Base-by-base conservation (phyloP, 2,888 invertebrate genomes). In the Ametastegia equiseti region DNA sequence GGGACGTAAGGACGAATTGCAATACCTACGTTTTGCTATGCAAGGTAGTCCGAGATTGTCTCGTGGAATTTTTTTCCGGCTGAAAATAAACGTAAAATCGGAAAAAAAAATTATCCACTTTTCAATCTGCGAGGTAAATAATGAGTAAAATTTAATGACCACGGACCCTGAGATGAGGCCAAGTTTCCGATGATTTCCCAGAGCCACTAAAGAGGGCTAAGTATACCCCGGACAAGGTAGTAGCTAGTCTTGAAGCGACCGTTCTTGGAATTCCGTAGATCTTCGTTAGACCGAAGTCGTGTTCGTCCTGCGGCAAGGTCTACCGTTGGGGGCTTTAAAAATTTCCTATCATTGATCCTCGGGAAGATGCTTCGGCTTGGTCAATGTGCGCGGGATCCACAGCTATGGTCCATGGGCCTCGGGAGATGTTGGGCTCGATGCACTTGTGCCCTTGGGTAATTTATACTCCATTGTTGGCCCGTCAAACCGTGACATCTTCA, bases 401-500 rank as follows among this genome's bases (percentile, higher is more conserved):
- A 57, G 84, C 81, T 80, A 65, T 83, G 73, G 80, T 79, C 69
- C 69, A 54, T n/a, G n/a, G n/a, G n/a, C n/a, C n/a, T n/a, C n/a
- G 73, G 33, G 60, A 33, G 60, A 79, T 50, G 65, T 73, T 65
- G 57, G 45, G 13, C 54, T 27, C 79, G 80, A 80, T 84, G 82
- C 80, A 81, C 84, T 80, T 82, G 77, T 83, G 83, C 86, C 88
- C 86, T 85, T 85, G 83, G n/a, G 86, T 88, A 89, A 89, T 89
- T 88, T 88, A 89, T 88, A 88, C 89, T 84, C 87, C 84, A 88
- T 88, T 88, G 88, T 89, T 83, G 83, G 81, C 84, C 83, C 87
- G 88, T 89, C 89, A 88, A 87, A 86, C 81, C 85, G 84, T 87
- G 87, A 89, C 88, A 87, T 89, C 89, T 88, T 86, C 86, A 85